These are phyloP conservation scores for Hypanus sabinus DNA, from an alignment of 2,113 vertebrate species.

Conservation along the genomic window DNA sequence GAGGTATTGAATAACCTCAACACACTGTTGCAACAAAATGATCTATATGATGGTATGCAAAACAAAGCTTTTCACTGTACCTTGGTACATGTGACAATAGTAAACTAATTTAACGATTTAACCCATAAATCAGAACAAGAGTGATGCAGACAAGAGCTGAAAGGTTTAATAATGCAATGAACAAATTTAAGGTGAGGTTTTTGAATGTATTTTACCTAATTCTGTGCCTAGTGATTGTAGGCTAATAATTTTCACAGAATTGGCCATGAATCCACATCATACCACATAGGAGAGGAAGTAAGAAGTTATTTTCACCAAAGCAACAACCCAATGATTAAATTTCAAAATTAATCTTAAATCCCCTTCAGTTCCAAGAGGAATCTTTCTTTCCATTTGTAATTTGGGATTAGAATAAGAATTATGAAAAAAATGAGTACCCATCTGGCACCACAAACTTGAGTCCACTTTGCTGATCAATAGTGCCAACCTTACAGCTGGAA, in stretches of 20 bases:
- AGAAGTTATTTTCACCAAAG: not conserved
- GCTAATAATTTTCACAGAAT: not conserved
- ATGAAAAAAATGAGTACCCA: not conserved
- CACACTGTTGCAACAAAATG: no score
- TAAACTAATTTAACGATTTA: no score
- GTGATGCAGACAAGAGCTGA: not conserved
- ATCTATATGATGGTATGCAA: no score
- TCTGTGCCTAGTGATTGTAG: not conserved
- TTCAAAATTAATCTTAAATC: not conserved
- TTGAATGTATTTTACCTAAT: not conserved
- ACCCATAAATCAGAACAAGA: not conserved
- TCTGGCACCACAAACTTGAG: no score
- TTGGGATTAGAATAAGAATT: not conserved
- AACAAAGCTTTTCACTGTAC: no score
- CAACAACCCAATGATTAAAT: not conserved
- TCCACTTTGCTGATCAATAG: not conserved
- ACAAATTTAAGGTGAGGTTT: not conserved
- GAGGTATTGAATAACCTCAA: no score
- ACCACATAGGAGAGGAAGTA: not conserved
- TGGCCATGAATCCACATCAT: not conserved
- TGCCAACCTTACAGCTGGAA: not conserved
- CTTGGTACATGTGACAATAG: no score
- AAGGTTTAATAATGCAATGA: not conserved
- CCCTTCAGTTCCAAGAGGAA: no score
- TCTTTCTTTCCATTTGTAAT: not conserved